Evolutionary conservation across 2,797 vertebrate genomes (phyloP).

Genomic region (Dipus sagitta): DNA sequence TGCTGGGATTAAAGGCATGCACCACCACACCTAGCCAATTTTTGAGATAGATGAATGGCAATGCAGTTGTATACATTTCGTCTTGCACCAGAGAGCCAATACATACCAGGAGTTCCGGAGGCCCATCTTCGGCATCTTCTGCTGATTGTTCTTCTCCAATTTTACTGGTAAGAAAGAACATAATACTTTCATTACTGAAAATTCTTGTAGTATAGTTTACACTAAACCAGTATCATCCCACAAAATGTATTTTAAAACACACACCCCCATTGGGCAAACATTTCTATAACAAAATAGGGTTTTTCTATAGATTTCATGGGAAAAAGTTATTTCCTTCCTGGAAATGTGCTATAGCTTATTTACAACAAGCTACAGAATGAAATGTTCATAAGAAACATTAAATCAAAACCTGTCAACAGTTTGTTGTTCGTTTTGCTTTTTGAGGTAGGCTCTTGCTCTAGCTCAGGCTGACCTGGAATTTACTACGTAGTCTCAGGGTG

Average conservation of each 20-base stretch:
- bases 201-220: background rate
- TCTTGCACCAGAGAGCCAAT: slow-evolving; percentile 14
- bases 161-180: slow-evolving; percentile 90
- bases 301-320: background rate
- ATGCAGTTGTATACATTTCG: background rate
- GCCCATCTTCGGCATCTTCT: slow-evolving; percentile 96
- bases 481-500: too few relatives aligned
- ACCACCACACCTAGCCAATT: background rate
- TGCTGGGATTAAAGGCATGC: too few relatives aligned
- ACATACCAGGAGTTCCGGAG: slow-evolving; percentile 95
- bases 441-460: too few relatives aligned
- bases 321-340: slow-evolving; percentile 15
- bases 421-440: too few relatives aligned
- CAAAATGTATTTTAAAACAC: background rate
- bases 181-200: background rate
- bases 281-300: background rate
- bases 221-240: slow-evolving; percentile 17
- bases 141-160: slow-evolving; percentile 97
- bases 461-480: too few relatives aligned
- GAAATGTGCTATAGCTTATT: background rate
- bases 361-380: background rate
- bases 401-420: background rate
- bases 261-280: background rate
- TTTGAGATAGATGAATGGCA: slow-evolving; percentile 18
- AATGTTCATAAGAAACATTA: slow-evolving; percentile 21